Conservation (phyloP, 2,113 vertebrate species). For the Thryonomys swinderianus region DNA sequence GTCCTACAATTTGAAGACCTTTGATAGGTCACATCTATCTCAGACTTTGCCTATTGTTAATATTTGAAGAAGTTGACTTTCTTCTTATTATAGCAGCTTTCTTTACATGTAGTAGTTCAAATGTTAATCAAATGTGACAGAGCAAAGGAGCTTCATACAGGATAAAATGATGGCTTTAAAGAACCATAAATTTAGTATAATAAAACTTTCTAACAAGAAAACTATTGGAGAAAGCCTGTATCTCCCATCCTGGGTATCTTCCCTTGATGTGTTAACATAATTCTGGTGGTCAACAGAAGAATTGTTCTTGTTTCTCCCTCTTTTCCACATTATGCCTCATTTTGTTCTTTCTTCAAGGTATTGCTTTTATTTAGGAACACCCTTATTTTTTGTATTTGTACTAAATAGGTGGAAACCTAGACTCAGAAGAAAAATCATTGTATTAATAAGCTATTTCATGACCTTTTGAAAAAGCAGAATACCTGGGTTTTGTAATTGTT, state of each 20-base stretch:
- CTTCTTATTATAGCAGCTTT: not conserved
- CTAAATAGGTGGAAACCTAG: not conserved
- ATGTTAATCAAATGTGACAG: not conserved
- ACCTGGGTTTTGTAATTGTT: not conserved
- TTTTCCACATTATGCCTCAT: not conserved
- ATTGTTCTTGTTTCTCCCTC: not conserved
- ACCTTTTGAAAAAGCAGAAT: not conserved
- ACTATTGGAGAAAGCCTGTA: not conserved
- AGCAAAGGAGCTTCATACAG: not conserved
- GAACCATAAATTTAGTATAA: not conserved
- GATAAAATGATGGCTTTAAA: not conserved
- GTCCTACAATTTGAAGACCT: not conserved
- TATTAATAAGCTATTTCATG: not conserved
- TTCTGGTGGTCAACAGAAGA: not conserved
- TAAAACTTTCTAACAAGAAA: not conserved
- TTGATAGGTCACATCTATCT: not conserved
- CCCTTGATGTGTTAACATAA: not conserved
- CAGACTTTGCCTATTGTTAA: not conserved
- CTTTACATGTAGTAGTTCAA: not conserved
- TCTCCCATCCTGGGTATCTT: not conserved
- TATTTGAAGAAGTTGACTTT: not conserved
- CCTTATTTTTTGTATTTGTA: not conserved
- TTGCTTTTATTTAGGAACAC: not conserved
- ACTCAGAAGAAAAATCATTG: not conserved
- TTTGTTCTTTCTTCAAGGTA: not conserved